Base-by-base conservation (phyloP, 2,888 invertebrate genomes). In the Blomia tropicalis region DNA sequence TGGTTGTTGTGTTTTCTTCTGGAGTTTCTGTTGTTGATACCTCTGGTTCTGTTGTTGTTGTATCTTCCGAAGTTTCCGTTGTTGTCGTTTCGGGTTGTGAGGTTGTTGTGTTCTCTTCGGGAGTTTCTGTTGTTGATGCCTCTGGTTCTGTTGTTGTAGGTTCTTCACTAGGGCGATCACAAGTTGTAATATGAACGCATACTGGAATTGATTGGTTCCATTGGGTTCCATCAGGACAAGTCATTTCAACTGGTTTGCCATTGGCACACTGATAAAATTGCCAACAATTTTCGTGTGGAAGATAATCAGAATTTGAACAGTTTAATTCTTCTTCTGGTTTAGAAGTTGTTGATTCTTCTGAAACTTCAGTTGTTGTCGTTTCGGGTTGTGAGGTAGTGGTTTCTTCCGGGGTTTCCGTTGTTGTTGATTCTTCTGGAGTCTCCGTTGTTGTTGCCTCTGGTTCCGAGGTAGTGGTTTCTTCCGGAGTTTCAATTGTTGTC, bases 281-380 rank as follows among this genome's bases (percentile, higher is more conserved):
- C 56, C 56, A 56, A 23, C 56, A 56, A 32, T 56, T 30, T 32
- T 56, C 36, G 23, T 56, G 56, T 22, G 3, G 2, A 32, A n/a
- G 27, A 19, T 30, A 56, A n/a, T 29, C 56, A 23, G 2, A 2
- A 1, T 32, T 23, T 22, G 59, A 41, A 58, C 59, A 58, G 7
- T 25, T 27, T 7, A 47, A 47, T 7, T 22, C 22, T n/a, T 41
- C 41, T n/a, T 14, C 41, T n/a, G 41, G 41, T n/a, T 41, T 41
- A 14, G 41, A 41, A n/a, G 41, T 41, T 14, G 41, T 14, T n/a
- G 41, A n/a, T n/a, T n/a, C n/a, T n/a, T n/a, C n/a, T n/a, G n/a
- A n/a, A n/a, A n/a, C n/a, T n/a, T n/a, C n/a, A n/a, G n/a, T n/a
- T n/a, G n/a, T n/a, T n/a, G n/a, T n/a, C n/a, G n/a, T n/a, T n/a